These are phyloP conservation scores for Anaspis maculata DNA, from an alignment of 2,888 invertebrate species.

Conservation along the genomic window DNA sequence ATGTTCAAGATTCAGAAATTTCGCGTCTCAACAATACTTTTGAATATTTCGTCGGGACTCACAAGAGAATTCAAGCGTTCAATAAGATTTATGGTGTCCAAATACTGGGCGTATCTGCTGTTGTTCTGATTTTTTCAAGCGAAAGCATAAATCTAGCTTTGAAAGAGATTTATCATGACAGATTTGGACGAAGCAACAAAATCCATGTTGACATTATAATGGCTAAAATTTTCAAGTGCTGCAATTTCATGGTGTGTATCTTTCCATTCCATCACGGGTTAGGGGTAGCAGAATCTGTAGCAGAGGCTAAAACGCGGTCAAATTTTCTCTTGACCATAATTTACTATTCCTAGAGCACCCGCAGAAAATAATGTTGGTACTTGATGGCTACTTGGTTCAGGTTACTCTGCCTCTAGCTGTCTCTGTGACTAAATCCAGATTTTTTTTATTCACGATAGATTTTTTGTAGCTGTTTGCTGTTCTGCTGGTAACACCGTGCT, in stretches of 20 bases:
- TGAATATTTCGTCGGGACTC: not conserved
- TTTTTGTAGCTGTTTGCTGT: constrained; percentile 4
- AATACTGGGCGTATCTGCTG: not conserved
- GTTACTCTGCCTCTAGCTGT: too few relatives aligned
- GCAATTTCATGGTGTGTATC: not conserved
- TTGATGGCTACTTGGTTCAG: too few relatives aligned
- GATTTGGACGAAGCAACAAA: not conserved
- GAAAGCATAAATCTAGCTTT: not conserved
- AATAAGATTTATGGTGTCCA: constrained; percentile 4
- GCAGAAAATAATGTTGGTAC: too few relatives aligned
- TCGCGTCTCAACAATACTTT: constrained; percentile 1
- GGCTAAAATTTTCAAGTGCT: constrained; percentile 1
- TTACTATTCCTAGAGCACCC: too few relatives aligned
- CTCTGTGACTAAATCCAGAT: too few relatives aligned
- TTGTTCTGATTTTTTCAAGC: not conserved
- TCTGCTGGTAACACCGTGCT: constrained; percentile 3
- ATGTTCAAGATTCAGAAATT: too few relatives aligned
- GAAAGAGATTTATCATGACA: not conserved
- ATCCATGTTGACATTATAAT: not conserved
- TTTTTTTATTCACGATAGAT: too few relatives aligned
- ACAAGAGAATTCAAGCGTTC: constrained; percentile 1
- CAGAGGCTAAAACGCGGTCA: too few relatives aligned
- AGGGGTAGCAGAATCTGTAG: too few relatives aligned
- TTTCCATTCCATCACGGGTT: too few relatives aligned
- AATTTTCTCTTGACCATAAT: too few relatives aligned